Evolutionary conservation across 1,140 invertebrate genomes (phyloP).

Genomic region (Nylanderia fulva): DNA sequence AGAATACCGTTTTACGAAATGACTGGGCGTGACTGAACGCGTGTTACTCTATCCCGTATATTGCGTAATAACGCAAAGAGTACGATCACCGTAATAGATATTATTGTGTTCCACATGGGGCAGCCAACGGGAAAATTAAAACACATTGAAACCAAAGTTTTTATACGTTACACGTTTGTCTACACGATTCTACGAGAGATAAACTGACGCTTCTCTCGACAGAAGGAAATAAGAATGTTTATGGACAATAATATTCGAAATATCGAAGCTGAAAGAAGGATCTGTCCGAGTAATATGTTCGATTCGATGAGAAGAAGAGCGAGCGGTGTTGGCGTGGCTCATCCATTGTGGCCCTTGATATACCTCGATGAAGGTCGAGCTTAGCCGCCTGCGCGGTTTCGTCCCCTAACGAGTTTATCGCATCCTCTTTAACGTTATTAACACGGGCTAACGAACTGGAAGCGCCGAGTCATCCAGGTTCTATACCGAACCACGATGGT

Average conservation of each 20-base stretch:
- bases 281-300: slow-evolving; percentile 4
- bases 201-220: neutral
- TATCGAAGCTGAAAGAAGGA: neutral
- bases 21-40: slow-evolving; percentile 61
- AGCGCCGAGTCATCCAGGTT: slow-evolving; percentile 80
- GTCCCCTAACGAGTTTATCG: slow-evolving; percentile 81
- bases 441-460: slow-evolving; percentile 82
- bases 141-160: neutral
- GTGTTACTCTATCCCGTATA: slow-evolving; percentile 9
- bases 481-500: slow-evolving; percentile 63
- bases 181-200: neutral
- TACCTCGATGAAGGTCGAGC: slow-evolving; percentile 53
- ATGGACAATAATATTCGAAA: neutral
- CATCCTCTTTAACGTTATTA: slow-evolving; percentile 82
- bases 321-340: neutral
- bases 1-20: slow-evolving; percentile 57
- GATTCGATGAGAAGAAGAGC: slow-evolving; percentile 53
- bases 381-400: slow-evolving; percentile 67
- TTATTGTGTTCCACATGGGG: neutral
- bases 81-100: slow-evolving; percentile 20
- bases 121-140: slow-evolving; percentile 4
- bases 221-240: neutral
- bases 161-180: neutral
- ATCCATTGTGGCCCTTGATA: neutral
- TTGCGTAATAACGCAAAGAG: slow-evolving; percentile 32